Evolutionary conservation across 92 coral and sea anemone genomes (phyloP).

Genomic region (Desmophyllum pertusum): DNA sequence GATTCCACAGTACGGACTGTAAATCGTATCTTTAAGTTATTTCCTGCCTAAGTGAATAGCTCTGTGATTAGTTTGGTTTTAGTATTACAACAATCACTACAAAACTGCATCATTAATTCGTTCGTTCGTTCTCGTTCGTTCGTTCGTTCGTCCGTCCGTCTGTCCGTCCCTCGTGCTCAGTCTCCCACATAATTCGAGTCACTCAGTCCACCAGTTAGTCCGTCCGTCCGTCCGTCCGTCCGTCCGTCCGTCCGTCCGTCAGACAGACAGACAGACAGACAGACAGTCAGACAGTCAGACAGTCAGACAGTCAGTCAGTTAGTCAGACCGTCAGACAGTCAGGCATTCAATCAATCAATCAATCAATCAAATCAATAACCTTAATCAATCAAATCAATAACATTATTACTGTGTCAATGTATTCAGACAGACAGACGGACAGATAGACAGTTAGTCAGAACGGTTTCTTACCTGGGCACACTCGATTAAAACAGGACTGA

Average conservation of each 20-base stretch:
- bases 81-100: too few relatives aligned
- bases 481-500: constrained; percentile 56
- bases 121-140: background rate
- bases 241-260: background rate
- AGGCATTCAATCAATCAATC: too few relatives aligned
- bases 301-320: background rate
- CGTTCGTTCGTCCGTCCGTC: too few relatives aligned
- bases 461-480: constrained; percentile 58
- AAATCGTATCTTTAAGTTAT: too few relatives aligned
- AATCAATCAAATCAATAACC: too few relatives aligned
- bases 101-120: background rate
- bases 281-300: background rate
- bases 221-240: background rate
- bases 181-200: background rate
- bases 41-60: too few relatives aligned
- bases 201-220: background rate
- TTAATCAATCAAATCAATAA: too few relatives aligned
- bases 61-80: too few relatives aligned
- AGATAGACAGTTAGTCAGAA: background rate
- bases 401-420: too few relatives aligned
- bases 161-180: background rate
- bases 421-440: too few relatives aligned
- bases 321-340: background rate
- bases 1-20: too few relatives aligned
- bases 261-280: background rate